Evolutionary conservation across 64 coral and sea anemone species (phyloP).

Genomic region (Hydrozoanthus tunicans): DNA sequence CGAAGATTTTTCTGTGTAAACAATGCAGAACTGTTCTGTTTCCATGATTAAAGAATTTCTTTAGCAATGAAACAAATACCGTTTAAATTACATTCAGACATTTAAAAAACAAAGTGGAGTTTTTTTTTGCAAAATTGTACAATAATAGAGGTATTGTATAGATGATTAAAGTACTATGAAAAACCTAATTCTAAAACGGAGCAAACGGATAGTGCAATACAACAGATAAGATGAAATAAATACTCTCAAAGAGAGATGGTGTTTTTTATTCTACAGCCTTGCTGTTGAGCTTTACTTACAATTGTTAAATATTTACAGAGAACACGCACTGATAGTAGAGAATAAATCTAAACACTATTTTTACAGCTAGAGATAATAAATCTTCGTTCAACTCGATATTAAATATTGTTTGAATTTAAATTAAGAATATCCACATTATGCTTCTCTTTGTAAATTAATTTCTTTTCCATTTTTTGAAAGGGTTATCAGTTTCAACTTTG

Average conservation of each 20-base stretch:
- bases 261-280: constrained; percentile 14
- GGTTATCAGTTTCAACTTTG: constrained; percentile 2
- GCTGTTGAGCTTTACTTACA: not conserved
- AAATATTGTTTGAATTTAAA: constrained; percentile 59
- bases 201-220: not conserved
- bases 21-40: not conserved
- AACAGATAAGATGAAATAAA: constrained; percentile 1
- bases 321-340: not conserved
- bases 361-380: not conserved
- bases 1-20: not conserved
- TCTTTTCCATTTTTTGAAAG: constrained; percentile 1
- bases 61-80: not conserved
- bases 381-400: constrained; percentile 41
- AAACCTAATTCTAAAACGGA: not conserved
- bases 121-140: not conserved
- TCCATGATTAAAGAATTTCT: not conserved
- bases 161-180: not conserved
- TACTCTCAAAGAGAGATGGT: constrained; percentile 1
- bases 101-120: not conserved
- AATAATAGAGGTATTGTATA: not conserved
- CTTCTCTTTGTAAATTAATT: constrained; percentile 51
- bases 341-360: not conserved
- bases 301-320: constrained; percentile 49
- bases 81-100: not conserved
- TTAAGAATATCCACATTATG: constrained; percentile 35